phyloP scores from a whole-genome alignment of 1,140 invertebrate genomes.

The Lucilia sericata region DNA sequence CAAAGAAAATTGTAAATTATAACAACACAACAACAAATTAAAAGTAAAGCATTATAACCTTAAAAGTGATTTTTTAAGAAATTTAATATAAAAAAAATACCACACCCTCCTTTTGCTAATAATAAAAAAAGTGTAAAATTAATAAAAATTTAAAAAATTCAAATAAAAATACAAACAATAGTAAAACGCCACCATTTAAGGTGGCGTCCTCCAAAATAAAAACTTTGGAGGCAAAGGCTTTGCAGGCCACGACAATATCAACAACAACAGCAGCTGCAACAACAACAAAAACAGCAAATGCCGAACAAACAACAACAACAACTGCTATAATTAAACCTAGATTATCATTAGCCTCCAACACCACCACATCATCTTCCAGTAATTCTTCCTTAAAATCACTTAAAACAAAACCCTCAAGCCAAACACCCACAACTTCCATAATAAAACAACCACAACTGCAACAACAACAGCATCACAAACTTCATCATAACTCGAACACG shows the following conservation, averaged over 20 bases:
- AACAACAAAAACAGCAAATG: background rate
- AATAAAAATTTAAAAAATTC: background rate
- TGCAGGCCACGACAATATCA: background rate
- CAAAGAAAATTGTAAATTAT: background rate
- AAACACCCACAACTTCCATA: background rate
- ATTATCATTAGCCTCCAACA: background rate
- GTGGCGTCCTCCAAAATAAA: slow-evolving; percentile 42
- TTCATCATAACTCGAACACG: background rate
- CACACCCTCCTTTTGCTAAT: background rate
- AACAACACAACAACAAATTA: background rate
- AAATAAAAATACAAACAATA: background rate
- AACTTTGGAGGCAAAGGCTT: slow-evolving; percentile 36
- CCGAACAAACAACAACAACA: slow-evolving; percentile 16
- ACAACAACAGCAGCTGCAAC: slow-evolving; percentile 14
- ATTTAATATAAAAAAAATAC: slow-evolving; percentile 3
- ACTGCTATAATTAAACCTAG: slow-evolving; percentile 28
- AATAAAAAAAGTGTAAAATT: background rate
- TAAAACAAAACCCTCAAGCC: background rate
- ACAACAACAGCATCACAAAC: slow-evolving; percentile 42
- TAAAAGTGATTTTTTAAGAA: background rate
- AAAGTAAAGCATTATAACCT: slow-evolving; percentile 28
- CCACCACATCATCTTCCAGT: background rate
- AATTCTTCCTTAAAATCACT: background rate
- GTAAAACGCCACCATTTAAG: slow-evolving; percentile 38
- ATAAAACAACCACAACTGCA: slow-evolving; percentile 27